Evolutionary conservation across 2,113 vertebrate species (phyloP).

Genomic region (Macquaria ambigua): DNA sequence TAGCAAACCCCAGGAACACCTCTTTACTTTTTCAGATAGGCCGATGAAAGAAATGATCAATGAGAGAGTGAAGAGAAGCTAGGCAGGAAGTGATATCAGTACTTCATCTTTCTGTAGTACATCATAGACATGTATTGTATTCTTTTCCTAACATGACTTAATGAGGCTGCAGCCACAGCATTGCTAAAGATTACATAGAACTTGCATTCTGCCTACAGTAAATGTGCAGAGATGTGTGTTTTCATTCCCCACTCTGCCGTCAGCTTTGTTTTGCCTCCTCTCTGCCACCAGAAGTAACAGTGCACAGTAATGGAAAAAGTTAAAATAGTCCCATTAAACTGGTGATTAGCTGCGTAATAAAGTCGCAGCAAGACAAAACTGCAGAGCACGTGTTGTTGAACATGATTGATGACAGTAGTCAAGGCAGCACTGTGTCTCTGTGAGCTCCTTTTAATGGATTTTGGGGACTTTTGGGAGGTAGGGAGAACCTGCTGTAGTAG

Average conservation of each 20-base stretch:
- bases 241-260: not conserved
- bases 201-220: too few relatives aligned
- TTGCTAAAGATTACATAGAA: not conserved
- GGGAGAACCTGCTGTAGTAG: not conserved
- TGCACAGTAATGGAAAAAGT: slow-evolving; percentile 15
- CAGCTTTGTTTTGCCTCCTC: not conserved
- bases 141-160: not conserved
- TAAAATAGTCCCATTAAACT: slow-evolving; percentile 21
- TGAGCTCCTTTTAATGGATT: slow-evolving; percentile 1
- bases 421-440: not conserved
- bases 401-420: slow-evolving; percentile 24
- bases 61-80: not conserved
- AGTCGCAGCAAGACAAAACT: slow-evolving; percentile 33
- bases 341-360: slow-evolving; percentile 39
- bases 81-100: too few relatives aligned
- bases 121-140: not conserved
- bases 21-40: not conserved
- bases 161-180: not conserved
- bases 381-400: slow-evolving; percentile 25
- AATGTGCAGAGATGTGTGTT: not conserved
- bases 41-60: not conserved
- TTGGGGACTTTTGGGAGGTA: not conserved
- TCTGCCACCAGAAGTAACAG: slow-evolving; percentile 3
- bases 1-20: not conserved
- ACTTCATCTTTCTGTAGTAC: not conserved